A percentile compares a stretch with the other conserved stretches of the same genome.
These are phyloP conservation scores for Porites australiensis DNA, from an alignment of 64 coral and sea anemone genomes.

Conservation along the genomic window DNA sequence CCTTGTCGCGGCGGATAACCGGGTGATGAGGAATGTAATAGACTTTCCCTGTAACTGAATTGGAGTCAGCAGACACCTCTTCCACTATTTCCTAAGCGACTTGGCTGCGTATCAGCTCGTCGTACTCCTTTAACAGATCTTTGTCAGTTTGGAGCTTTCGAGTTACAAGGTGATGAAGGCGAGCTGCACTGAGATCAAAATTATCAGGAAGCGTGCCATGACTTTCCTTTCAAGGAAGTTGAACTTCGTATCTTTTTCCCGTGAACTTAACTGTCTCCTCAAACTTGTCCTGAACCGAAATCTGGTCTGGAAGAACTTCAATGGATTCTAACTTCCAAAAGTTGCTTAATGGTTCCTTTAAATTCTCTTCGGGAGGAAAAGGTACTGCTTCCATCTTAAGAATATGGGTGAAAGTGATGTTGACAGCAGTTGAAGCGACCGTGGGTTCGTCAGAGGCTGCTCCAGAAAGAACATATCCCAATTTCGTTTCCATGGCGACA, in stretches of 20 bases:
- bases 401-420: neutral
- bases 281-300: constrained; percentile 17
- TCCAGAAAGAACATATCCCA: neutral
- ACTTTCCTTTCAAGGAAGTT: constrained; percentile 34
- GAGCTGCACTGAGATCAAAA: constrained; percentile 23
- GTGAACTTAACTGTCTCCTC: neutral
- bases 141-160: neutral
- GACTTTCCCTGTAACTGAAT: neutral
- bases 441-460: neutral
- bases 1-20: constrained; percentile 11
- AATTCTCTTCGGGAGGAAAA: neutral
- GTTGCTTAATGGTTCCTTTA: neutral
- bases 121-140: constrained; percentile 10
- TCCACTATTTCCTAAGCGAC: constrained; percentile 14
- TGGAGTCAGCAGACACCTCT: neutral
- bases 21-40: constrained; percentile 31
- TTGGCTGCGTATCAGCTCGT: constrained; percentile 21
- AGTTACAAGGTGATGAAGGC: neutral
- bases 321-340: constrained; percentile 66
- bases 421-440: neutral
- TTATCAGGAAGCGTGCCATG: constrained; percentile 38
- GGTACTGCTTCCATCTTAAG: neutral
- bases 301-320: neutral
- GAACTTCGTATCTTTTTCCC: constrained; percentile 13
- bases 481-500: too few relatives aligned